phyloP scores from a whole-genome alignment of 2,888 invertebrate species.

The Orthonychiurus folsomi region DNA sequence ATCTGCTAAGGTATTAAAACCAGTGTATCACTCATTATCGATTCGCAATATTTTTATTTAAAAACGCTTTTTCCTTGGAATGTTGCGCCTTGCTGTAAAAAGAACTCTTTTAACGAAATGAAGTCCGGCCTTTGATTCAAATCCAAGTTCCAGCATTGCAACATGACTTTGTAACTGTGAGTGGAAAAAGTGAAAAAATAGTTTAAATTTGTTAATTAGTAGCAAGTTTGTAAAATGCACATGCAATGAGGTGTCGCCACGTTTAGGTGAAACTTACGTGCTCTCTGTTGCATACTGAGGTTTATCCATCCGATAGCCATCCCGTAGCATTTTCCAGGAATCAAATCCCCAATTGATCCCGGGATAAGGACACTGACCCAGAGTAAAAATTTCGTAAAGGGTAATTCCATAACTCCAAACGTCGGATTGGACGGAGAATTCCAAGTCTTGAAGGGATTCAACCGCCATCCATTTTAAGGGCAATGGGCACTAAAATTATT shows the following conservation, averaged over 20 bases:
- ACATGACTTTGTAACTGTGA: slow-evolving; percentile 5
- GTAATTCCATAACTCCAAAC: slow-evolving; percentile 20
- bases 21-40: too few species aligned
- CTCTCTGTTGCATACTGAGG: slow-evolving; percentile 15
- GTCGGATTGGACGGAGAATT: slow-evolving; percentile 20
- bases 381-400: slow-evolving; percentile 19
- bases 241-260: too few species aligned
- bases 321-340: slow-evolving; percentile 14
- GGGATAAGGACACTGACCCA: slow-evolving; percentile 19
- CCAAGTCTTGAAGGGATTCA: slow-evolving; percentile 18
- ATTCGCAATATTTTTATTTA: too few species aligned
- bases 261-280: too few species aligned
- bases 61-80: too few species aligned
- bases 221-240: too few species aligned
- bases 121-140: too few species aligned
- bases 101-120: too few species aligned
- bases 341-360: slow-evolving; percentile 19
- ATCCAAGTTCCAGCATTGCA: slow-evolving; percentile 6
- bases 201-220: too few species aligned
- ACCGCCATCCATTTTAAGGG: slow-evolving; percentile 24
- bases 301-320: slow-evolving; percentile 18
- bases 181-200: neutral
- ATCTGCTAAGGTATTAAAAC: too few species aligned
- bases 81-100: too few species aligned
- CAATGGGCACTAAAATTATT: slow-evolving; percentile 13